phyloP scores from a whole-genome alignment of 2,113 vertebrate genomes.

The Reinhardtius hippoglossoides region DNA sequence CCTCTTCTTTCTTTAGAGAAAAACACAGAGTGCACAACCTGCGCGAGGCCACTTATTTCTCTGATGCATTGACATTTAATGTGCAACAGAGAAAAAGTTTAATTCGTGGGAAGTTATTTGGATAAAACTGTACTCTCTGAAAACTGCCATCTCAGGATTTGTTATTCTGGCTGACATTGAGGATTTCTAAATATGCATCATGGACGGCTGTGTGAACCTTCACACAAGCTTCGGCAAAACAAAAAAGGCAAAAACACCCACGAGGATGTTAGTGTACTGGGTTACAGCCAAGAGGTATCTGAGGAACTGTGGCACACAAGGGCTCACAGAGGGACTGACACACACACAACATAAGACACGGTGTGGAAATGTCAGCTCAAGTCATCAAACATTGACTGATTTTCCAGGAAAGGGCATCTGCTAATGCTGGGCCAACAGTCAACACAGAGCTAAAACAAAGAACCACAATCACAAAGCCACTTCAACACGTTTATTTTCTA shows the following conservation, averaged over 20 bases:
- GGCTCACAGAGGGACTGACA: neutral
- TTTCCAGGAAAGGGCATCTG: conserved; percentile 2
- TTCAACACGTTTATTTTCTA: neutral
- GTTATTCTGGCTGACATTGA: neutral
- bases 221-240: neutral
- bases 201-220: neutral
- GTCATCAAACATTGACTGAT: conserved; percentile 1
- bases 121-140: neutral
- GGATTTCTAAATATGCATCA: neutral
- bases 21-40: neutral
- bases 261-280: neutral
- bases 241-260: neutral
- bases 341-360: neutral
- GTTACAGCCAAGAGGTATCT: neutral
- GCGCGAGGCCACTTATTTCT: neutral
- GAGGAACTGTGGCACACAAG: neutral
- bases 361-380: neutral
- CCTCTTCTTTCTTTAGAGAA: conserved; percentile 4
- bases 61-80: neutral
- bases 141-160: neutral
- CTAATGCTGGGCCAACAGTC: neutral
- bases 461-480: neutral
- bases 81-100: neutral
- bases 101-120: neutral
- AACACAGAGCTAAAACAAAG: neutral